A percentile compares a stretch with the other conserved stretches of the same genome.
phyloP scores from a whole-genome alignment of 2,113 vertebrate species.

The Eubucco bourcierii region DNA sequence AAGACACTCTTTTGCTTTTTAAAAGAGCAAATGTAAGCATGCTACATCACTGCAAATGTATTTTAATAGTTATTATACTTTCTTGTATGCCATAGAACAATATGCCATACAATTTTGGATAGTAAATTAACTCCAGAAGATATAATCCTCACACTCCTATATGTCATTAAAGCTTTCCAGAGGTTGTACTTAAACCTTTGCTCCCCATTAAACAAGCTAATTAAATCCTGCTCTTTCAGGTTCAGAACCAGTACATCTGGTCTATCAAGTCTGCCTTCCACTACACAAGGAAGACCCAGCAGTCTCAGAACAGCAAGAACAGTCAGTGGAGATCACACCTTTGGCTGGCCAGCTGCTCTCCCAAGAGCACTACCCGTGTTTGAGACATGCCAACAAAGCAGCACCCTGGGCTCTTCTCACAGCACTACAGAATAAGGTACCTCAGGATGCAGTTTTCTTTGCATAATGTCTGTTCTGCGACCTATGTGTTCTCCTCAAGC shows the following conservation, averaged over 20 bases:
- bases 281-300: fast-evolving
- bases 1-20: not conserved
- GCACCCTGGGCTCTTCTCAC: not conserved
- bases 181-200: not conserved
- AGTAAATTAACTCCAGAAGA: not conserved
- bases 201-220: not conserved
- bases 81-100: not conserved
- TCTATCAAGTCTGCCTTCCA: not conserved
- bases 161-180: not conserved
- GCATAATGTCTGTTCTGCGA: not conserved
- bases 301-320: not conserved
- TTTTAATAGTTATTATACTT: not conserved
- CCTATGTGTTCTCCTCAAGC: not conserved
- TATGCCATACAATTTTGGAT: not conserved
- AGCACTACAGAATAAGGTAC: not conserved
- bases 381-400: not conserved
- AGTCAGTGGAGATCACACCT: not conserved
- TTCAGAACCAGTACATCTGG: not conserved
- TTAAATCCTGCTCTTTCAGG: not conserved
- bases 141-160: not conserved
- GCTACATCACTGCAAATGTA: not conserved
- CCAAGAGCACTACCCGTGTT: not conserved
- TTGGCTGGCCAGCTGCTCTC: not conserved
- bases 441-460: not conserved
- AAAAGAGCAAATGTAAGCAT: not conserved